A percentile compares a stretch with the other conserved stretches of the same genome.
Conservation (phyloP, 2,888 invertebrate species). For the Brenthis ino region DNA sequence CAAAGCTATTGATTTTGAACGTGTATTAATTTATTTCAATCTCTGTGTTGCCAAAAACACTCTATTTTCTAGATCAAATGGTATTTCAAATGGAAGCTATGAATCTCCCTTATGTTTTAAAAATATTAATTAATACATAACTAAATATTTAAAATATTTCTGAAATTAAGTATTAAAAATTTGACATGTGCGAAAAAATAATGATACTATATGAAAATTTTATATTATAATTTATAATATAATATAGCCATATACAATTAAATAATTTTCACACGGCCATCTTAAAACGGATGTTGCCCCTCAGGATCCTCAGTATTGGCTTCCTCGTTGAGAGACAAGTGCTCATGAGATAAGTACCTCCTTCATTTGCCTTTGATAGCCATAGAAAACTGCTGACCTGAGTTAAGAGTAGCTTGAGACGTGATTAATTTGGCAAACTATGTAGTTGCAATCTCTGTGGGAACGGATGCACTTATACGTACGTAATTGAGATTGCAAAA, state of each 20-base stretch:
- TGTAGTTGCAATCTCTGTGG: constrained; percentile 51
- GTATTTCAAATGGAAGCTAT: too few relatives aligned
- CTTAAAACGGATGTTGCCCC: constrained; percentile 53
- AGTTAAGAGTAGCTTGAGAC: constrained; percentile 58
- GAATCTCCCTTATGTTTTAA: too few relatives aligned
- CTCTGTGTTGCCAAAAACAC: too few relatives aligned
- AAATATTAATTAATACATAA: too few relatives aligned
- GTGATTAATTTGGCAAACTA: constrained; percentile 64
- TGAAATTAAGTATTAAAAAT: too few relatives aligned
- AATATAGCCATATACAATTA: neutral
- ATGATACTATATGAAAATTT: neutral
- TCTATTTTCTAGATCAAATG: too few relatives aligned
- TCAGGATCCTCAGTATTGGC: constrained; percentile 55
- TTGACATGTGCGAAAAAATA: too few relatives aligned
- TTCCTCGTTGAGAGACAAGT: constrained; percentile 43
- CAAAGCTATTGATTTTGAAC: neutral
- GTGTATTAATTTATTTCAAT: neutral
- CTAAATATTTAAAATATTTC: too few relatives aligned
- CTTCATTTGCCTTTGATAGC: constrained; percentile 33
- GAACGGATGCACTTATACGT: constrained; percentile 57
- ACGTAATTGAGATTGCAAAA: constrained; percentile 24
- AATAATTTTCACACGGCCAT: constrained; percentile 57
- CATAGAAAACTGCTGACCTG: constrained; percentile 46
- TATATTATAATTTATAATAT: neutral
- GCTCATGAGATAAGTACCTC: constrained; percentile 35